These are phyloP conservation scores for Tenebrio molitor DNA, from an alignment of 1,140 invertebrate genomes.

Conservation along the genomic window DNA sequence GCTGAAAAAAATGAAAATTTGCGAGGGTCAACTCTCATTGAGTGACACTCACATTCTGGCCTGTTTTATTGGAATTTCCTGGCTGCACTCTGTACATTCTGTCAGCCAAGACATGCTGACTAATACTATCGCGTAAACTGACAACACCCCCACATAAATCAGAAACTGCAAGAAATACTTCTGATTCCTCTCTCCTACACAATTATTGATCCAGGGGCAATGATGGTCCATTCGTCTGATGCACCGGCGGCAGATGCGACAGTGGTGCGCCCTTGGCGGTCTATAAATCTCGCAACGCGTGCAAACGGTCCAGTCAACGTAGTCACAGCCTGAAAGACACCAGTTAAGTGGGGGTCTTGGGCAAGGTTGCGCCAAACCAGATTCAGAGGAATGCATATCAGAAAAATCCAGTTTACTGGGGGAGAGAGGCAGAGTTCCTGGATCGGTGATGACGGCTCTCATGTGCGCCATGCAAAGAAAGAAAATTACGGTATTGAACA, in stretches of 20 bases:
- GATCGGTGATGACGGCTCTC: constrained; percentile 90
- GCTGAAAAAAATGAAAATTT: constrained; percentile 69
- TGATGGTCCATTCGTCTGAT: constrained; percentile 93
- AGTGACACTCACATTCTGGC: constrained; percentile 78
- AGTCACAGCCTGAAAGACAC: constrained; percentile 65
- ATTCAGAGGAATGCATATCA: constrained; percentile 68
- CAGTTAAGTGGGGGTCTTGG: not conserved
- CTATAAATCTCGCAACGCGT: constrained; percentile 87
- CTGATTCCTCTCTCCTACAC: constrained; percentile 94
- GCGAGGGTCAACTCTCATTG: not conserved
- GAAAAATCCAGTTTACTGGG: constrained; percentile 87
- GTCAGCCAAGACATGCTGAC: constrained; percentile 82
- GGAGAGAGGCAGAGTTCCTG: constrained; percentile 88
- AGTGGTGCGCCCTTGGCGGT: constrained; percentile 90
- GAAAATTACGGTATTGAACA: constrained; percentile 87
- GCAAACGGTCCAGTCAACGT: constrained; percentile 89
- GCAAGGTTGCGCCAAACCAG: constrained; percentile 41
- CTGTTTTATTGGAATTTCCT: constrained; percentile 77
- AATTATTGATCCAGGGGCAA: constrained; percentile 91
- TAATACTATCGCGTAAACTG: constrained; percentile 78
- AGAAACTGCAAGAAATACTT: constrained; percentile 96
- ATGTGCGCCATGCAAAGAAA: constrained; percentile 83
- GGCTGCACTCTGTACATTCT: constrained; percentile 78
- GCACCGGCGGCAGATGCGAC: constrained; percentile 89
- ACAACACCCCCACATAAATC: constrained; percentile 77